Evolutionary conservation across 1,140 invertebrate species (phyloP).

Genomic region (Formica selysi): DNA sequence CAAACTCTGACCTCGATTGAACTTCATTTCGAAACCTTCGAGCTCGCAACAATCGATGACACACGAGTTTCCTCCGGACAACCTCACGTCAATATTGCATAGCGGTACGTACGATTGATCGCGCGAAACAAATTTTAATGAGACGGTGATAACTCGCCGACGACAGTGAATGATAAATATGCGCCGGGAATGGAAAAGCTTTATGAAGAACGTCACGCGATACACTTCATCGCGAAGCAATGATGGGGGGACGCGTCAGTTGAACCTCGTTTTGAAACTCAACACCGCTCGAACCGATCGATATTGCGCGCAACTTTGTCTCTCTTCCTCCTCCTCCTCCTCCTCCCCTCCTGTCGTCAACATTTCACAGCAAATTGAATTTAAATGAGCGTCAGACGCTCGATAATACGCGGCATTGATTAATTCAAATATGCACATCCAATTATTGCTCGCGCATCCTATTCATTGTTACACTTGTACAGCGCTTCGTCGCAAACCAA

Average conservation of each 20-base stretch:
- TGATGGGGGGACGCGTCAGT: conserved; percentile 12
- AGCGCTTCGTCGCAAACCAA: neutral
- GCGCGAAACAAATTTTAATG: conserved; percentile 49
- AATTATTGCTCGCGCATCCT: conserved; percentile 17
- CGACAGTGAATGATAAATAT: conserved; percentile 38
- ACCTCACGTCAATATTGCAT: neutral
- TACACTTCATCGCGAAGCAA: conserved; percentile 18
- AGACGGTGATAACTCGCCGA: conserved; percentile 52
- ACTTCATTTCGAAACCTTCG: neutral
- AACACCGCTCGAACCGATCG: conserved; percentile 41
- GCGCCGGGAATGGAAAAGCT: conserved; percentile 15
- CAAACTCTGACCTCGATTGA: neutral
- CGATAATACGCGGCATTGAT: conserved; percentile 54
- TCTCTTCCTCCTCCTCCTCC: neutral
- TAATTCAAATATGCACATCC: conserved; percentile 53
- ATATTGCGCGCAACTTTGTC: conserved; percentile 33
- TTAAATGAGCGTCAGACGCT: conserved; percentile 42
- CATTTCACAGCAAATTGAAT: conserved; percentile 55
- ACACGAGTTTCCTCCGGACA: neutral
- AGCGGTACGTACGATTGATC: conserved; percentile 13
- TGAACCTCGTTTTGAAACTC: conserved; percentile 58
- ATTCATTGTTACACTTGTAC: neutral
- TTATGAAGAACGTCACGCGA: conserved; percentile 50
- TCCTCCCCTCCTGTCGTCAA: conserved; percentile 14
- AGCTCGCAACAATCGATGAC: neutral